Conservation (phyloP, 1,140 invertebrate species). For the Pachypsylla venusta region DNA sequence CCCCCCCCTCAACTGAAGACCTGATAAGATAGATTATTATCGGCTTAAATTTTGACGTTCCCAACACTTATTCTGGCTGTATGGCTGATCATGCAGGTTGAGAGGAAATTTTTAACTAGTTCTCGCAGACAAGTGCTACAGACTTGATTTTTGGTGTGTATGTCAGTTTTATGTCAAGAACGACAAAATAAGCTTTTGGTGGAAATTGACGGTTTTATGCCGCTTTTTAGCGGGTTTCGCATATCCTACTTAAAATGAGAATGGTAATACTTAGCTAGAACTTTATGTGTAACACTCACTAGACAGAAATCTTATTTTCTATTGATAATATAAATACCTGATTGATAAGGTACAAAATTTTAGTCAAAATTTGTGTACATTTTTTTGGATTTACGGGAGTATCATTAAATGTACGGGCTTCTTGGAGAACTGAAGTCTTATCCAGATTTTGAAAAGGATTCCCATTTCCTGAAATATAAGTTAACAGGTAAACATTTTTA, state of each 20-base stretch:
- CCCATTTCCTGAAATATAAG: constrained; percentile 40
- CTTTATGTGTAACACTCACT: neutral
- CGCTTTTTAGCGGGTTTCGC: too few species aligned
- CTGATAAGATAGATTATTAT: too few species aligned
- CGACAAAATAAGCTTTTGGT: too few species aligned
- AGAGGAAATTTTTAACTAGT: neutral
- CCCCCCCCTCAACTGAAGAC: too few species aligned
- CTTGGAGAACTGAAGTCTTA: constrained; percentile 91
- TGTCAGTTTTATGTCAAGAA: too few species aligned
- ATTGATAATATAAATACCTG: constrained; percentile 35
- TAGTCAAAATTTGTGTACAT: constrained; percentile 91
- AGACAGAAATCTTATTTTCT: neutral
- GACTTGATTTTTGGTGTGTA: too few species aligned
- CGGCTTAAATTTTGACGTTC: too few species aligned
- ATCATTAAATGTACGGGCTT: constrained; percentile 93
- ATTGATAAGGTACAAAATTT: constrained; percentile 90
- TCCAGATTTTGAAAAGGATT: constrained; percentile 89
- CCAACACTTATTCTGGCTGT: too few species aligned
- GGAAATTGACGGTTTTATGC: too few species aligned
- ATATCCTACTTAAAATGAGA: too few species aligned
- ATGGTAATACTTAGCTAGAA: too few species aligned
- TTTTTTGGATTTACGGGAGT: constrained; percentile 92
- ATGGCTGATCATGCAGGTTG: neutral
- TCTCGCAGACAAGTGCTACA: too few species aligned
- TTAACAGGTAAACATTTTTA: neutral